Conservation (phyloP, 2,797 vertebrate genomes). For the Natrix natrix region DNA sequence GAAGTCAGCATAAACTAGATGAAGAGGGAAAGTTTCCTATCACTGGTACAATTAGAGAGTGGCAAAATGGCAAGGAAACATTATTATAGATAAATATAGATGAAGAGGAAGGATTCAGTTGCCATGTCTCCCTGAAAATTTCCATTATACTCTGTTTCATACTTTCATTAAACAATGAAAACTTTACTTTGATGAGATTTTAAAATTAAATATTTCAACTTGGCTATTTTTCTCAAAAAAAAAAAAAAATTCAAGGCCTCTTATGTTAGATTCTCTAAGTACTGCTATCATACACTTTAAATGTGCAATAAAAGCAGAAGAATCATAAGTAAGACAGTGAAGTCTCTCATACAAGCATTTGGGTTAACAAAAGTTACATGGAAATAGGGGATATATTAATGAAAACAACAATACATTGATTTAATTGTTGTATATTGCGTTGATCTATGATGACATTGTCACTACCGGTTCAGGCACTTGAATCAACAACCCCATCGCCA, state of each 20-base stretch:
- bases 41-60: conserved; percentile 11
- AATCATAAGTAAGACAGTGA: neutral
- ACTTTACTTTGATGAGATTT: neutral
- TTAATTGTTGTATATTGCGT: neutral
- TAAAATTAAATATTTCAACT: neutral
- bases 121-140: neutral
- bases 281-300: neutral
- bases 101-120: neutral
- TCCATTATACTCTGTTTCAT: neutral
- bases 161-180: neutral
- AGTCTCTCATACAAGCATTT: neutral
- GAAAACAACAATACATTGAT: neutral
- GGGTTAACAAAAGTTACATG: neutral
- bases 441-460: no score
- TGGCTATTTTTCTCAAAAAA: neutral
- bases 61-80: neutral
- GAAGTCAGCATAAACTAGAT: neutral
- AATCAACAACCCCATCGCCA: no score
- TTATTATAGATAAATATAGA: neutral
- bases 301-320: neutral
- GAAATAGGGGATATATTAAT: neutral
- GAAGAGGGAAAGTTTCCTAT: conserved; percentile 8
- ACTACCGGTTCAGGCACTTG: no score
- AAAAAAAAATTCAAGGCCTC: neutral
- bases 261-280: neutral